Evolutionary conservation across 2,113 vertebrate genomes (phyloP).

Genomic region (Paramisgurnus dabryanus): DNA sequence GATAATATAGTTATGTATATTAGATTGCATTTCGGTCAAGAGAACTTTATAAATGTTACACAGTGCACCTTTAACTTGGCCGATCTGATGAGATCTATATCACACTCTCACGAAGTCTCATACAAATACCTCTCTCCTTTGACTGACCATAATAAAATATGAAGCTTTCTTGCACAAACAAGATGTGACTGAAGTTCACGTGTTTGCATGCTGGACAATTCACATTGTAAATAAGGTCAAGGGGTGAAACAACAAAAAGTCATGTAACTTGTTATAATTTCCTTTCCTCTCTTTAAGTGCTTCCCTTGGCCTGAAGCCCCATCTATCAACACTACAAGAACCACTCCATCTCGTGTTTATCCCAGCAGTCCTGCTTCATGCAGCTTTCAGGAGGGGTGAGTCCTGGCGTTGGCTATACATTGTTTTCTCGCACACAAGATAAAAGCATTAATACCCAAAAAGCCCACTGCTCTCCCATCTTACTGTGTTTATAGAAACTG

Average conservation of each 20-base stretch:
- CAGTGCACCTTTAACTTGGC: too few species aligned
- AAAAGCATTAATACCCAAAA: too few species aligned
- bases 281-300: slow-evolving; percentile 69
- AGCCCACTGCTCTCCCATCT: slow-evolving; percentile 1
- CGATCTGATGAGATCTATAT: slow-evolving; percentile 1
- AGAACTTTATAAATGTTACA: too few species aligned
- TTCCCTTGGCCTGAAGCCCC: slow-evolving; percentile 89
- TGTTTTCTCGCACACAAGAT: too few species aligned
- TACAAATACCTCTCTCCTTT: neutral
- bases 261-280: neutral
- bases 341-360: slow-evolving; percentile 86
- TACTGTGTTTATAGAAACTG: slow-evolving; percentile 77
- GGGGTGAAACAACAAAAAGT: neutral
- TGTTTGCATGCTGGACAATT: neutral
- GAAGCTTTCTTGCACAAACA: neutral
- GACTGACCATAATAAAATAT: slow-evolving; percentile 11
- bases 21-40: too few species aligned
- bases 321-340: slow-evolving; percentile 76
- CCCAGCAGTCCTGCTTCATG: slow-evolving; percentile 84
- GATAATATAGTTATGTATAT: too few species aligned
- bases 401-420: slow-evolving; percentile 29
- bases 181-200: neutral
- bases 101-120: too few species aligned
- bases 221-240: neutral
- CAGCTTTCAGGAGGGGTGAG: slow-evolving; percentile 86